Evolutionary conservation across 2,113 vertebrate genomes (phyloP), one percentile per base, ranked within the genome.

Genomic region (Vanacampus margaritifer): DNA sequence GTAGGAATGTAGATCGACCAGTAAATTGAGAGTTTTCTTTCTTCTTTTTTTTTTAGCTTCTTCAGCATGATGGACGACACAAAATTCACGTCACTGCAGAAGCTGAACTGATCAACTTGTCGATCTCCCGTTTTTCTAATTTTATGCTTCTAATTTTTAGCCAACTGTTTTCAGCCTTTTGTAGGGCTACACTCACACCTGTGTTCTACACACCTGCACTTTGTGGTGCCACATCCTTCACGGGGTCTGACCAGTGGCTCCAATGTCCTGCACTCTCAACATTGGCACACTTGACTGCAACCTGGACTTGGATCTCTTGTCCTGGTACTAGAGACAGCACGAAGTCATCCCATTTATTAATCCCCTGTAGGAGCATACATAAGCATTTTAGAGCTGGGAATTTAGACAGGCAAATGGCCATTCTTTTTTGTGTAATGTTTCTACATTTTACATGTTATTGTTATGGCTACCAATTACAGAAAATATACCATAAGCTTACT

Each of bases 241-340:
- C 89, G 16, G 91, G 81, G 5, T 69, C 61, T 0, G 97, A 95
- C 97, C 96, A 99, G 51, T 88, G 84, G 39, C 97, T 97, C 96
- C 97, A 98, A 81, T 93, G 65, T 0, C 93, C 94, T 0, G 63
- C 65, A 19, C 84, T 56, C 46, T 87, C 72, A 21, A 65, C 74
- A 2, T 4, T 8, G 13, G 82, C 88, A 0, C 83, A 88, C 76
- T 91, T 95, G 65, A 91, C 88, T 74, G 92, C 84, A 7, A 95
- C 80, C 63, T 93, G 92, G 65, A 97, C 89, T 68, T 91, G 83
- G 73, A 94, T 94, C 70, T 81, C 90, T 58, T 90, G 80, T 5
- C 94, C 95, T 35, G 93, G 88, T 19, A 12, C 65, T 68, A 98
- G 87, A 35, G 89, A 86, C 17, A 73, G 67, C 24, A 90, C 46